Conservation (phyloP, 1,140 invertebrate species). For the Drosophila quadrilineata region DNA sequence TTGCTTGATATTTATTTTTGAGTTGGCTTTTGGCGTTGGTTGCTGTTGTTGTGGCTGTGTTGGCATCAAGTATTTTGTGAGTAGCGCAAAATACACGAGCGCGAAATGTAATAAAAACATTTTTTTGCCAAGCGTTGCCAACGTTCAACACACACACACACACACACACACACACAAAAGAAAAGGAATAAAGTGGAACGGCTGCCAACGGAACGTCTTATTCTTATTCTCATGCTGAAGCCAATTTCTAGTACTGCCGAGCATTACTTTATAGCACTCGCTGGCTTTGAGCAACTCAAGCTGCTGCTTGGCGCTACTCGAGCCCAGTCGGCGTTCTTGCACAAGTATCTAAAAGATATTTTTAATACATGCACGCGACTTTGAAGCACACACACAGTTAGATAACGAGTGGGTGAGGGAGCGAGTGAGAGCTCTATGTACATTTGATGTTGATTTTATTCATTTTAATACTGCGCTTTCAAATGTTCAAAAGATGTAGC, state of each 20-base stretch:
- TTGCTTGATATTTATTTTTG: constrained; percentile 68
- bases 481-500: no score
- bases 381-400: constrained; percentile 22
- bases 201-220: constrained; percentile 62
- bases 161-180: no score
- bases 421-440: constrained; percentile 46
- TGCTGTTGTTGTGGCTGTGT: constrained; percentile 34
- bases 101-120: constrained; percentile 79
- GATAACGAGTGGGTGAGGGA: no score
- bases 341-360: constrained; percentile 76
- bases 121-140: constrained; percentile 49
- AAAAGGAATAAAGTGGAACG: no score
- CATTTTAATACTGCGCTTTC: no score
- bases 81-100: constrained; percentile 72
- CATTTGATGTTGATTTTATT: constrained; percentile 56
- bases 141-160: no score
- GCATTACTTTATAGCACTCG: no score
- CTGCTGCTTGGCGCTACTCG: no score
- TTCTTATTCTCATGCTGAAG: constrained; percentile 52
- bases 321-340: constrained; percentile 14
- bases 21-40: constrained; percentile 30
- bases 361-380: constrained; percentile 74
- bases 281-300: constrained; percentile 41
- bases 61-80: constrained; percentile 76
- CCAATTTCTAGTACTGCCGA: constrained; percentile 61